Base-by-base conservation (phyloP, 2,797 vertebrate genomes). In the Hydrolagus colliei region DNA sequence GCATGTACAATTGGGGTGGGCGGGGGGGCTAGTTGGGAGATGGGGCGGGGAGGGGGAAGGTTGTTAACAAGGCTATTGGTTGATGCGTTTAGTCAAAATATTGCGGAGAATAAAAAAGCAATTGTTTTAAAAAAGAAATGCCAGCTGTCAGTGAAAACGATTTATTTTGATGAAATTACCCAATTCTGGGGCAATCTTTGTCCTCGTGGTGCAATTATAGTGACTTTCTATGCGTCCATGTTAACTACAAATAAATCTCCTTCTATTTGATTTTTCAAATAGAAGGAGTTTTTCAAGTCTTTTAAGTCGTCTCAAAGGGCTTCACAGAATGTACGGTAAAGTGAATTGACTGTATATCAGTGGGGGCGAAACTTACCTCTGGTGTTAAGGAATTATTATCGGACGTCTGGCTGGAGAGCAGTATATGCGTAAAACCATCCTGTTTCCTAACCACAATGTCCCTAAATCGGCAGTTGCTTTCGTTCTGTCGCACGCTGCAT, bases 391-490 rank as follows among this genome's bases (percentile, higher is more conserved):
- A 96, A 86, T 98, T 99, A 94, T 97, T 98, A 91, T 98, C 97
- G 1, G 98, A 98, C 5, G 97, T 98, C 91, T 99, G 97, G 91
- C 97, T 99, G 0, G 97, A 98, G 63, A 99, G 94, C 88, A 98
- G 93, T 87, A 99, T 96, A 67, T 99, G 97, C 0, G 98, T 99
- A 93, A 98, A 99, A 72, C 98, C 97, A 68, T 98, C 97, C 91
- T 98, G 97, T 90, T 98, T 99, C 90, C 97, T 93, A 86, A 99
- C 97, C 5, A 99, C 97, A 16, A 99, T 99, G 94, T 99, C 97
- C 87, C 98, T 93, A 91, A 98, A 99, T 84, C 97, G 95, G 90
- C 96, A 97, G 94, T 96, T 98, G 91, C 93, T 96, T 90, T 99
- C 98, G 0, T 95, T 98, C 91, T 99, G 98, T 88, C 97, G 93